Base-by-base conservation (phyloP, 2,888 invertebrate genomes). In the Rhamnusium bicolor region DNA sequence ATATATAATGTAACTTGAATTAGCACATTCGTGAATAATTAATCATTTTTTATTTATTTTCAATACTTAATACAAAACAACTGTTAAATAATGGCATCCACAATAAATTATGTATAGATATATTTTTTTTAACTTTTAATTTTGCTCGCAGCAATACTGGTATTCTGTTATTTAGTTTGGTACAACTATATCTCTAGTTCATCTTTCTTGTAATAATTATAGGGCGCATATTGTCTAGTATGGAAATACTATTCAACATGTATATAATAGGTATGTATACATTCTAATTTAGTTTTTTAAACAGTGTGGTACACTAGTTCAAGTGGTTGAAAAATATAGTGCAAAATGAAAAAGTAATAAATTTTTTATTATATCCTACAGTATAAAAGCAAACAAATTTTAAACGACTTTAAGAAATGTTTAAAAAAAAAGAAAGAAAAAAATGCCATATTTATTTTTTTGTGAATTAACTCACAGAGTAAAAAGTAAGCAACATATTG, bases 171-270 rank as follows among this genome's bases (percentile, higher is more conserved):
- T 58, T 62, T 47, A n/a, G 21, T 47, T 19, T 61, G 21, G 24
- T 62, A 47, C 18, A n/a, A 47, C 47, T 24, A 46, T 62, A 24
- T 47, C 14, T 24, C 14, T 24, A 14, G 49, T 21, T 29, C 24
- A 62, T 62, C 40, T 62, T 16, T 6, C 10, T 16, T 7, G 62
- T 62, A 62, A n/a, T n/a, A n/a, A 49, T 49, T 62, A 62, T 47
- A 46, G 8, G 5, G 49, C 29, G 8, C n/a, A 62, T 49, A 62
- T 16, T 62, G 47, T 29, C 62, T 19, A 62, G 8, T 62, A 56
- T 56, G 27, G 56, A 5, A 56, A 27, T 16, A 29, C 24, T 12
- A 40, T n/a, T n/a, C 12, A 40, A 40, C 40, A 40, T 14, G 56
- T 56, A 24, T 24, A 56, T 56, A 56, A 56, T 29, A 16, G 2